Evolutionary conservation across 1,140 invertebrate species (phyloP).

Genomic region (Ips typographus): DNA sequence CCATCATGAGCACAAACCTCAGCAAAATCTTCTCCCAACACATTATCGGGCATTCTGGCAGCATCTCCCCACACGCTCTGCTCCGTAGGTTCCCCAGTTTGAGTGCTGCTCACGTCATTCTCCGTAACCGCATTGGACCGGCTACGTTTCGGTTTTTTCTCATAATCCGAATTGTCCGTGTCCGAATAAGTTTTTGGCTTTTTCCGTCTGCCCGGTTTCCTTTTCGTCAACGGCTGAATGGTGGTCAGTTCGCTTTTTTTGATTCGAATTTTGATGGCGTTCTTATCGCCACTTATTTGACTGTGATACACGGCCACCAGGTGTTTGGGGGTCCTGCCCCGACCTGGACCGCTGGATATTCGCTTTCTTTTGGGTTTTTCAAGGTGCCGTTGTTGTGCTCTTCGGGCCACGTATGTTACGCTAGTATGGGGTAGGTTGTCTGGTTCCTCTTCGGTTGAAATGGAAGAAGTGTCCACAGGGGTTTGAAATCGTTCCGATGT

Average conservation of each 20-base stretch:
- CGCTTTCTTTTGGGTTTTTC: slow-evolving; percentile 38
- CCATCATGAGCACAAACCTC: slow-evolving; percentile 66
- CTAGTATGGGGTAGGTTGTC: slow-evolving; percentile 16
- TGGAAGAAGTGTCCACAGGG: slow-evolving; percentile 8
- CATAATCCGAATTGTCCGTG: slow-evolving; percentile 56
- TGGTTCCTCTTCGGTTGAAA: slow-evolving; percentile 24
- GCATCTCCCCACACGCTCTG: slow-evolving; percentile 60
- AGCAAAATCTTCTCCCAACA: slow-evolving; percentile 69
- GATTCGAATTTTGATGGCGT: slow-evolving; percentile 65
- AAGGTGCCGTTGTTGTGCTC: slow-evolving; percentile 37
- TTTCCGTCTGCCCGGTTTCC: slow-evolving; percentile 55
- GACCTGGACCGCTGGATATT: slow-evolving; percentile 37
- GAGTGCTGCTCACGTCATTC: slow-evolving; percentile 44
- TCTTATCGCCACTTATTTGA: slow-evolving; percentile 62
- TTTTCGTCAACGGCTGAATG: slow-evolving; percentile 42
- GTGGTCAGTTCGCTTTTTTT: slow-evolving; percentile 58
- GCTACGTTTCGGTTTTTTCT: slow-evolving; percentile 51
- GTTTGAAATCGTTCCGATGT: slow-evolving; percentile 31
- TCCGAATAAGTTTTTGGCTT: slow-evolving; percentile 53
- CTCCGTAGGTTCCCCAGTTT: slow-evolving; percentile 52
- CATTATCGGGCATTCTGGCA: slow-evolving; percentile 59
- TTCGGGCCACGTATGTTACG: slow-evolving; percentile 26
- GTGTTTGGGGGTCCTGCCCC: slow-evolving; percentile 48
- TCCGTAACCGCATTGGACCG: slow-evolving; percentile 36
- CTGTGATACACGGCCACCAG: slow-evolving; percentile 55